phyloP scores from a whole-genome alignment of 2,113 vertebrate genomes.

The Puntigrus tetrazona region DNA sequence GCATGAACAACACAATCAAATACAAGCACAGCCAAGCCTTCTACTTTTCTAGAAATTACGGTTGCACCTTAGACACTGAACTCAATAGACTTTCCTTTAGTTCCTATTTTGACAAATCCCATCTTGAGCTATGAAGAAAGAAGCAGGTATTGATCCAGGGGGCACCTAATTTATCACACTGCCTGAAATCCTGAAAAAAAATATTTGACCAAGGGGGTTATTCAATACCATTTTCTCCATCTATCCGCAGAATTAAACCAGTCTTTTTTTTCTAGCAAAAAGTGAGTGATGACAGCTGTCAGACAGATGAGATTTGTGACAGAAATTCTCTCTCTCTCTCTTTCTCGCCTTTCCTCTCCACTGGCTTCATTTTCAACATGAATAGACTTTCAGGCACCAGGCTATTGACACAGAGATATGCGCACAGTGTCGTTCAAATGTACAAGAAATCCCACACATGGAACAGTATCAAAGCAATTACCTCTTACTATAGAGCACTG shows the following conservation, averaged over 20 bases:
- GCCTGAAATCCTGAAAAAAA: slow-evolving; percentile 71
- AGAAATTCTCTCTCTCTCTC: slow-evolving; percentile 56
- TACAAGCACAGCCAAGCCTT: slow-evolving; percentile 41
- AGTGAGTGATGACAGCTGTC: slow-evolving; percentile 77
- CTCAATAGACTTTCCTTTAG: slow-evolving; percentile 66
- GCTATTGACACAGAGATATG: slow-evolving; percentile 63
- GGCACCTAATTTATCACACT: slow-evolving; percentile 76
- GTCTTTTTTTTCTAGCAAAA: slow-evolving; percentile 67
- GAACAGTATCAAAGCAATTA: slow-evolving; percentile 51
- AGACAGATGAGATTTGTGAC: slow-evolving; percentile 70
- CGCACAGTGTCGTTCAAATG: background rate
- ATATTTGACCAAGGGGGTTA: slow-evolving; percentile 77
- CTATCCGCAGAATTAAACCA: slow-evolving; percentile 68
- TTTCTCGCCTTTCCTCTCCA: slow-evolving; percentile 65
- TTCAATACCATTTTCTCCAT: slow-evolving; percentile 77
- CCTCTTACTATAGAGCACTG: slow-evolving; percentile 28
- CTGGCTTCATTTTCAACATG: slow-evolving; percentile 69
- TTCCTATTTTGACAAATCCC: slow-evolving; percentile 76
- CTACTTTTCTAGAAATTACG: slow-evolving; percentile 61
- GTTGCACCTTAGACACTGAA: slow-evolving; percentile 62
- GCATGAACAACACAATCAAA: slow-evolving; percentile 26
- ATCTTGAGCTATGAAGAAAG: slow-evolving; percentile 72
- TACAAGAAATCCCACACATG: slow-evolving; percentile 55
- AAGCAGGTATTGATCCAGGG: slow-evolving; percentile 72
- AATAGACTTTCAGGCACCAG: slow-evolving; percentile 63